A percentile compares a stretch with the other conserved stretches of the same genome.
Evolutionary conservation across 2,113 vertebrate species (phyloP).

Genomic region (Drymodes brunneopygia): DNA sequence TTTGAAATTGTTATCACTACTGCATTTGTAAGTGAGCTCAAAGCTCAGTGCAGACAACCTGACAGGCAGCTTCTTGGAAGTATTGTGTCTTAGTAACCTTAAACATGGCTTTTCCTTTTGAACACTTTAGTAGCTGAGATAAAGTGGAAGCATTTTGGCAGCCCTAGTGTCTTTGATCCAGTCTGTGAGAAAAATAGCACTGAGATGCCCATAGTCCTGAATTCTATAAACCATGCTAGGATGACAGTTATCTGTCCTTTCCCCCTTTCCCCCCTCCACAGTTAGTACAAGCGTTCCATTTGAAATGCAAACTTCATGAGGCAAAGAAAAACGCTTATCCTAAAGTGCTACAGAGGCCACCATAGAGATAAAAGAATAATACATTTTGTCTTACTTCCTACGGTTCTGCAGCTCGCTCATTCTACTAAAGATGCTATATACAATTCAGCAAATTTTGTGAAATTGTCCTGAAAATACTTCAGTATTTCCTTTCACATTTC

Average conservation of each 20-base stretch:
- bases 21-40: conserved; percentile 2
- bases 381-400: background rate
- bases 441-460: background rate
- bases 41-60: conserved; percentile 5
- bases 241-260: background rate
- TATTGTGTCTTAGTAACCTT: conserved; percentile 25
- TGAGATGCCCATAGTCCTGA: background rate
- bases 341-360: background rate
- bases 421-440: background rate
- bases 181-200: background rate
- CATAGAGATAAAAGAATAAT: background rate
- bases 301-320: background rate
- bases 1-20: conserved; percentile 21
- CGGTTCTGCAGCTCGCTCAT: fast-evolving
- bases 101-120: conserved; percentile 31
- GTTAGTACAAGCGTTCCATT: background rate
- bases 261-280: background rate
- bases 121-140: conserved; percentile 17
- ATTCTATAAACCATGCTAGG: background rate
- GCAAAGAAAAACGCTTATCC: background rate
- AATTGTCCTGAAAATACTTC: background rate
- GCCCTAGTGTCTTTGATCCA: conserved; percentile 20
- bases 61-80: conserved; percentile 43
- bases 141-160: background rate
- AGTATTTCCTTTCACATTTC: background rate